Evolutionary conservation across 2,797 vertebrate species (phyloP), one percentile per base, ranked within the genome.

Genomic region (Intellagama lesueurii): DNA sequence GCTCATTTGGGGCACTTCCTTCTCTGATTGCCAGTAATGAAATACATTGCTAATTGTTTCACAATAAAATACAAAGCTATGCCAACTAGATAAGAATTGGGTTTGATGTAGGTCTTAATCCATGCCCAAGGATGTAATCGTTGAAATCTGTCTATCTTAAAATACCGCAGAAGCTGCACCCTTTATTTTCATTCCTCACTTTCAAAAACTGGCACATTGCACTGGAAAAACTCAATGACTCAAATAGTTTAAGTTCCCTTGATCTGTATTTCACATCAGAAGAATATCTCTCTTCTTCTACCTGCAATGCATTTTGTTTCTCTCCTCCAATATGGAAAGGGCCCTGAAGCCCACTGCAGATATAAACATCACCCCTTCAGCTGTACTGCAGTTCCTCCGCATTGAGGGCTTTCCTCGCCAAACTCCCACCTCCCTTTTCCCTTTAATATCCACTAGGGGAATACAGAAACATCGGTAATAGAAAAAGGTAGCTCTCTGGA

Each of bases 311-410:
- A n/a, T 26, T 60, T 72, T n/a, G 32, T 19, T 79, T 64, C 3
- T 77, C 76, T 83, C 80, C 75, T n/a, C 32, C 40, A 72, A 26
- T 26, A 52, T 22, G 35, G 44, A 83, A 68, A 35, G n/a, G 28
- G 47, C 40, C 6, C 0, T 5, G 16, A 4, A 64, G 70, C 32
- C 9, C 11, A 24, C 32, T 81, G 87, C 82, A 81, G 78, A 49
- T n/a, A 70, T 81, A 88, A 85, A 85, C 30, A 81, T 14, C 68
- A 56, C 14, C 6, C 64, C 76, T 70, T 52, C 44, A 30, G 44
- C 32, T 24, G 28, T 64, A 60, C 81, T 78, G 88, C 91, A 87
- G 52, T 77, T 44, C 77, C 85, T 60, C 85, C 35, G 91, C 88
- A 87, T 16, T 14, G 7, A 83, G 28, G 64, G 11, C 44, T 64